phyloP scores from a whole-genome alignment of 2,888 invertebrate genomes.

The Chesias legatella region DNA sequence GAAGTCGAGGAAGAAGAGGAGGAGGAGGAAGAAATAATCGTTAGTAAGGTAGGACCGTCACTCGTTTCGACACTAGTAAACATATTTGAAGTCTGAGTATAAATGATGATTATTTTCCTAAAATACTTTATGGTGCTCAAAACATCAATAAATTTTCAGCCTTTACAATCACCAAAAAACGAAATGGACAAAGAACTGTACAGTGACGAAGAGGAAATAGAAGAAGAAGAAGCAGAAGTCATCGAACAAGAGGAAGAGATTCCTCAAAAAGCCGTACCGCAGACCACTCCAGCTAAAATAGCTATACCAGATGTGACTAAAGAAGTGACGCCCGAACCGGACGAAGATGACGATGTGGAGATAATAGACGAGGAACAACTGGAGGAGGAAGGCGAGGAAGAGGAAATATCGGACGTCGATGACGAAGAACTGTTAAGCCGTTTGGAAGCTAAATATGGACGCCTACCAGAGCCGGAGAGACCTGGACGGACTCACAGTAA shows the following conservation, averaged over 20 bases:
- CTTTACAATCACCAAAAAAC: slow-evolving; percentile 28
- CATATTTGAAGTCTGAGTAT: too few species aligned
- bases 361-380: slow-evolving; percentile 72
- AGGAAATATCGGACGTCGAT: slow-evolving; percentile 83
- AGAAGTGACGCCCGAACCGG: slow-evolving; percentile 45
- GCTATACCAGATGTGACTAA: slow-evolving; percentile 28
- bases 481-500: slow-evolving; percentile 72
- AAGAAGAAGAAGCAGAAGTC: slow-evolving; percentile 47
- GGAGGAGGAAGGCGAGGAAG: slow-evolving; percentile 74
- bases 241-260: slow-evolving; percentile 9
- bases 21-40: slow-evolving; percentile 36
- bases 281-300: slow-evolving; percentile 14
- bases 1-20: slow-evolving; percentile 49
- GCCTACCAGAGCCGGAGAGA: slow-evolving; percentile 79
- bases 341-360: slow-evolving; percentile 69
- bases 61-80: too few species aligned
- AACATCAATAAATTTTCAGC: slow-evolving; percentile 34
- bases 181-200: slow-evolving; percentile 55
- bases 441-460: slow-evolving; percentile 87
- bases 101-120: background rate
- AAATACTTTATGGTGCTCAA: background rate
- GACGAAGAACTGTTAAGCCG: slow-evolving; percentile 85
- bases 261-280: slow-evolving; percentile 38
- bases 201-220: slow-evolving; percentile 59
- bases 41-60: slow-evolving; percentile 33